Conservation (phyloP, 2,888 invertebrate species). For the Girardia tigrina region DNA sequence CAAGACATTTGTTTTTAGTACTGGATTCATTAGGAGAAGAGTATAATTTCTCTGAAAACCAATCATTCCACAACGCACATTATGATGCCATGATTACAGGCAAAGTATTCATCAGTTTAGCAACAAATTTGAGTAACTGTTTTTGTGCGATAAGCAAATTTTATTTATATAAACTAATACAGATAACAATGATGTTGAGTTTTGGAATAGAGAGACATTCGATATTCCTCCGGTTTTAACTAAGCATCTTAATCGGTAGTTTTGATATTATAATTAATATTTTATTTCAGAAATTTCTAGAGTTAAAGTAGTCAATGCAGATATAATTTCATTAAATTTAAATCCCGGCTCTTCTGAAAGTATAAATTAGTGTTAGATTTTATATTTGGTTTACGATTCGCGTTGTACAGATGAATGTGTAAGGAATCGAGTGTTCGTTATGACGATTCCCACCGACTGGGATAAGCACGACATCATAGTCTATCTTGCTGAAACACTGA, state of each 20-base stretch:
- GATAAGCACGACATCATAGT: neutral
- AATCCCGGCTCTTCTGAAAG: neutral
- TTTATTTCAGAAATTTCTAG: neutral
- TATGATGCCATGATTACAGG: conserved; percentile 16
- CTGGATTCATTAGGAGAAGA: neutral
- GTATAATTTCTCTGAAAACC: neutral
- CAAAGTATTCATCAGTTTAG: neutral
- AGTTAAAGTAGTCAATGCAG: neutral
- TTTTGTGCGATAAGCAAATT: neutral
- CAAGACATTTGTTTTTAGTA: no score
- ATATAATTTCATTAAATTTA: neutral
- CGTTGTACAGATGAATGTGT: neutral
- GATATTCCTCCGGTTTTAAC: neutral
- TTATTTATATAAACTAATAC: neutral
- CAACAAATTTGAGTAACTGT: neutral
- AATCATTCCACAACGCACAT: neutral
- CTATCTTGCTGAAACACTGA: neutral
- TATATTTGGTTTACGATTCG: neutral
- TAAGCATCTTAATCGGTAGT: neutral
- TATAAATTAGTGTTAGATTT: neutral
- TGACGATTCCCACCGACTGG: neutral
- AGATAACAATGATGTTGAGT: no score
- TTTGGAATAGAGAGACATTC: no score
- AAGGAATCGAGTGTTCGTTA: neutral
- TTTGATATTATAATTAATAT: neutral